Percentiles rank a stretch among this genome's conserved stretches.
Conservation (phyloP, 2,888 invertebrate genomes). For the Lepidochitona cinerea region DNA sequence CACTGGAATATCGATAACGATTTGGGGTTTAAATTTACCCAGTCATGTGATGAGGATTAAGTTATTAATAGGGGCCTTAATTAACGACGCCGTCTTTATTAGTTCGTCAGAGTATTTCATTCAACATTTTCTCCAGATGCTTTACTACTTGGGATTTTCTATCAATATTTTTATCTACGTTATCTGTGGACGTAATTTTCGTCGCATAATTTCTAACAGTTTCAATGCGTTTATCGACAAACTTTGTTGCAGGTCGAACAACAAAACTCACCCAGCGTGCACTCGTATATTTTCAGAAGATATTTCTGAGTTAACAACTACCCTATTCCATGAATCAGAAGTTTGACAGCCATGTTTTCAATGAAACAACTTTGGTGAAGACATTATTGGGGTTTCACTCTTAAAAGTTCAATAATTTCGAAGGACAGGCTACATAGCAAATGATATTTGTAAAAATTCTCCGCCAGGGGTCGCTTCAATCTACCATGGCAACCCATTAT, state of each 20-base stretch:
- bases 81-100: slow-evolving; percentile 8
- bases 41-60: slow-evolving; percentile 41
- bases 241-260: neutral
- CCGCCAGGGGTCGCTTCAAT: too few species aligned
- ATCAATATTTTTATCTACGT: neutral
- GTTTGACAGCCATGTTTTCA: too few species aligned
- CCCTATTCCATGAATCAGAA: neutral
- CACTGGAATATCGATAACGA: slow-evolving; percentile 40
- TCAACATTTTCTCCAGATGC: neutral
- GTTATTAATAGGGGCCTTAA: slow-evolving; percentile 23
- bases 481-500: too few species aligned
- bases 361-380: too few species aligned
- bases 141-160: neutral
- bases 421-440: too few species aligned
- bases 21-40: slow-evolving; percentile 46
- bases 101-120: neutral
- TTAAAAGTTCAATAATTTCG: too few species aligned
- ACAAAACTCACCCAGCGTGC: neutral
- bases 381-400: too few species aligned
- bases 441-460: too few species aligned
- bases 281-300: neutral
- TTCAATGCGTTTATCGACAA: neutral
- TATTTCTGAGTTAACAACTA: neutral
- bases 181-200: neutral
- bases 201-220: neutral